Conservation (phyloP, 2,888 invertebrate species). For the Meliscaeva auricollis region DNA sequence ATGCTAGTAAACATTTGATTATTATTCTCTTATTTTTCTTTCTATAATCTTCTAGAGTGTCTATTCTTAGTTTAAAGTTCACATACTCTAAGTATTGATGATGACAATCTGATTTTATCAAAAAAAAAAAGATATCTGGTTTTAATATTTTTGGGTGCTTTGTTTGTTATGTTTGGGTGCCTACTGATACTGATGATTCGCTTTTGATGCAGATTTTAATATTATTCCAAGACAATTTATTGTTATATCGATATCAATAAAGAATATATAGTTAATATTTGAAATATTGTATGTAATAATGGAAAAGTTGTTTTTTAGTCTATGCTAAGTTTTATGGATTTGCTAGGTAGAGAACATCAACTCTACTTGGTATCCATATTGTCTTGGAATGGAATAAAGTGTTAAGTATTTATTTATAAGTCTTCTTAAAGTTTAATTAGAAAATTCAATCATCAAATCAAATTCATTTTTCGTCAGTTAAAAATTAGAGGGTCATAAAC, state of each 20-base stretch:
- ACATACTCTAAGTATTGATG: constrained; percentile 16
- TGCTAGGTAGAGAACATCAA: constrained; percentile 58
- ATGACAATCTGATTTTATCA: constrained; percentile 37
- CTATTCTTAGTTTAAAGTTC: constrained; percentile 27
- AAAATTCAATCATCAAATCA: not conserved
- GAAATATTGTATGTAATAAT: constrained; percentile 43
- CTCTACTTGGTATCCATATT: constrained; percentile 63
- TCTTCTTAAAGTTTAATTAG: not conserved
- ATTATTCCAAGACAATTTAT: not conserved
- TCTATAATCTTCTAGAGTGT: constrained; percentile 48
- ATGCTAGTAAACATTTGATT: not conserved
- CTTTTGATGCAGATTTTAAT: constrained; percentile 35
- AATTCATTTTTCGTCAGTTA: too few species aligned
- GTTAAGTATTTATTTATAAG: constrained; percentile 20
- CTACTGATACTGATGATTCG: constrained; percentile 29
- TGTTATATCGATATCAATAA: not conserved
- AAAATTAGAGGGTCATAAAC: too few species aligned
- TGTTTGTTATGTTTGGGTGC: constrained; percentile 22
- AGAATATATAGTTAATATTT: constrained; percentile 47
- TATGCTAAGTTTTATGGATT: constrained; percentile 50
- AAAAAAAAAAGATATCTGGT: constrained; percentile 2
- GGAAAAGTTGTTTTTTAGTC: constrained; percentile 47
- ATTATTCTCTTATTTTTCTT: constrained; percentile 10
- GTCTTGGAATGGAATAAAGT: constrained; percentile 13
- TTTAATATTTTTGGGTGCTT: constrained; percentile 27